Evolutionary conservation across 2,888 invertebrate species (phyloP), one percentile per base, ranked within the genome.

Genomic region (Tetrapedia diversipes): DNA sequence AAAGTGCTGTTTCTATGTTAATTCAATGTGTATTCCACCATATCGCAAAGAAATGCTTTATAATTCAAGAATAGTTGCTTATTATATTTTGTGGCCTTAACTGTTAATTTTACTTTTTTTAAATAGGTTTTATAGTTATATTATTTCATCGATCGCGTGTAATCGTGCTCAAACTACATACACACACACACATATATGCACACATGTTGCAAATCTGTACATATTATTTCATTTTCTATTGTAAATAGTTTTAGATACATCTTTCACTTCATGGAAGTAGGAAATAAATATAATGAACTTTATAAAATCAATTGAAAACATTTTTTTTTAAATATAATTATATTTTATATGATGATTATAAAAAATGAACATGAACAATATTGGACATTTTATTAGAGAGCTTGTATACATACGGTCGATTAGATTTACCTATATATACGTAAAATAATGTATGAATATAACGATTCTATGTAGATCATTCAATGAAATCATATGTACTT

Each of bases 1-100:
- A 41, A 53, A 49, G 61, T 71, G 53, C 57, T 71, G 37, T 79
- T 70, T 63, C 79, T 79, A 70, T 63, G 79, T 70, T 79, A 57
- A 45, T 47, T 66, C n/a, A 69, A 61, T 65, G 60, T 59, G 32
- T 60, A 69, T 39, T 56, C 51, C 6, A 71, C 16, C 59, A 54
- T 59, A 68, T 66, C 39, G 47, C 29, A 61, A 61, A 37, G 41
- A 77, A 63, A 45, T n/a, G 65, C 65, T 73, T 78, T 22, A 53
- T 19, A 70, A 45, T 66, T 66, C 8, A 29, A 69, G 34, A 37
- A 37, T 79, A 79, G 69, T 41, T 53, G 79, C 79, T 74, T 77
- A 41, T 71, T 56, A 51, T 24, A 65, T 56, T 77, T 66, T 63
- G 49, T 77, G 60, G 77, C 57, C 43, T 66, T 71, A 56, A 47